Evolutionary conservation across 2,113 vertebrate genomes (phyloP).

Genomic region (Xiphorhynchus elegans): DNA sequence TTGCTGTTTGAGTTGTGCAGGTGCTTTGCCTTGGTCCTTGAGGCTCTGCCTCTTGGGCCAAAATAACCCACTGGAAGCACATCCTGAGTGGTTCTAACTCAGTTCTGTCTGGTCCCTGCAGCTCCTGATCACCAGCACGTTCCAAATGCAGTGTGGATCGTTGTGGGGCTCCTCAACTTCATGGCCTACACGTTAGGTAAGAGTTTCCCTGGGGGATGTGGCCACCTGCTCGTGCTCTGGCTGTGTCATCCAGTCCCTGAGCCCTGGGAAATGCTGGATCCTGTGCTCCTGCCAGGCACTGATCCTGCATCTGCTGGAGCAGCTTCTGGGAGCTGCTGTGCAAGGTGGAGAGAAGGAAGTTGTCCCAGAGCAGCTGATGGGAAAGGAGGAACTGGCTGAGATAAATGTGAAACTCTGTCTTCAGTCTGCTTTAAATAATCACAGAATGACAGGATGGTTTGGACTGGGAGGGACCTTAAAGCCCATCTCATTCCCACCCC

Average conservation of each 20-base stretch:
- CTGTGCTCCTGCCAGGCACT: neutral
- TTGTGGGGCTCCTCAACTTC: conserved; percentile 96
- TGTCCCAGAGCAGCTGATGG: neutral
- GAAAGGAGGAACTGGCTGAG: neutral
- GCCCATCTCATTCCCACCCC: no score
- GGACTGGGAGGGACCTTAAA: neutral
- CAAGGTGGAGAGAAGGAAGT: neutral
- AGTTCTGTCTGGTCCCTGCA: conserved; percentile 58
- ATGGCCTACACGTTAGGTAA: conserved; percentile 94
- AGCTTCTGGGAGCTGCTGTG: neutral
- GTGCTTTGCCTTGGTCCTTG: neutral
- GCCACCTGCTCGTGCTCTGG: rapidly evolving
- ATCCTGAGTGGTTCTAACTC: neutral
- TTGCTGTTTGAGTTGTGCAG: neutral
- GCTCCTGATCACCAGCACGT: conserved; percentile 86
- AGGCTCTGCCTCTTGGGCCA: neutral
- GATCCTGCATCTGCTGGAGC: neutral
- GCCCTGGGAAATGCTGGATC: neutral
- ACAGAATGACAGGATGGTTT: neutral
- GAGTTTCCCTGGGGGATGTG: neutral
- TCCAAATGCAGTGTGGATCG: conserved; percentile 90
- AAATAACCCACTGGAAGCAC: neutral
- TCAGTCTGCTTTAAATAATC: neutral
- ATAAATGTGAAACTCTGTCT: neutral
- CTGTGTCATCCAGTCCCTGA: neutral